These are phyloP conservation scores for Megastigmus dorsalis DNA, from an alignment of 2,888 invertebrate genomes.

Conservation along the genomic window DNA sequence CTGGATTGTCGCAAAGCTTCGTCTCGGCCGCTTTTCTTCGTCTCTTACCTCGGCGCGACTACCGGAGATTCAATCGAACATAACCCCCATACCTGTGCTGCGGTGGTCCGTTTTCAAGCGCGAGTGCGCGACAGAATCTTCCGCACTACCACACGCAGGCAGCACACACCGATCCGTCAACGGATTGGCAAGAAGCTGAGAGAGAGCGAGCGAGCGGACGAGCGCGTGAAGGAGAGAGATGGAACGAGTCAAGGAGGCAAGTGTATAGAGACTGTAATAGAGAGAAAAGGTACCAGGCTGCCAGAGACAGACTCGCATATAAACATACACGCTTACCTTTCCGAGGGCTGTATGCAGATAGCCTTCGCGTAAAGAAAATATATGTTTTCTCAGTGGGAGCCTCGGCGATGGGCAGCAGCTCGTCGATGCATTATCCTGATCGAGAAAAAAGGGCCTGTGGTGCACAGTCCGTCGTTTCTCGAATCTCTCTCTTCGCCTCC, in stretches of 20 bases:
- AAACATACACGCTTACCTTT: slow-evolving; percentile 1
- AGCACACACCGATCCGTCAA: not conserved
- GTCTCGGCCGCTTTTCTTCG: not conserved
- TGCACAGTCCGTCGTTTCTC: not conserved
- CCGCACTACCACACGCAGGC: not conserved
- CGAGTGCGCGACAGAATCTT: not conserved
- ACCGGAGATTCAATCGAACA: slow-evolving; percentile 15
- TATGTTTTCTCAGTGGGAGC: not conserved
- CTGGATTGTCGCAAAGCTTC: not conserved
- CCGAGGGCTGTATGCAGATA: not conserved
- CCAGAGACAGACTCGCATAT: not conserved
- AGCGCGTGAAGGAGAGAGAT: not conserved
- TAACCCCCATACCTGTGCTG: slow-evolving; percentile 6
- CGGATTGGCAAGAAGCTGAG: not conserved
- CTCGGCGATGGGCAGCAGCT: not conserved
- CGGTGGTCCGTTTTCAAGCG: not conserved
- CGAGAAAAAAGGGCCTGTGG: not conserved
- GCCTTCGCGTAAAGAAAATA: not conserved
- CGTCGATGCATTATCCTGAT: slow-evolving; percentile 6
- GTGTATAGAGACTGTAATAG: no score
- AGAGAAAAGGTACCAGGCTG: not conserved
- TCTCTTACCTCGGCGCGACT: not conserved
- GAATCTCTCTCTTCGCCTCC: slow-evolving; percentile 10
- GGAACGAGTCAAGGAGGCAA: not conserved
- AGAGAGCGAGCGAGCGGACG: not conserved